Percentiles rank a stretch among this genome's conserved stretches.
Conservation (phyloP, 2,113 vertebrate species). For the Bufo bufo region DNA sequence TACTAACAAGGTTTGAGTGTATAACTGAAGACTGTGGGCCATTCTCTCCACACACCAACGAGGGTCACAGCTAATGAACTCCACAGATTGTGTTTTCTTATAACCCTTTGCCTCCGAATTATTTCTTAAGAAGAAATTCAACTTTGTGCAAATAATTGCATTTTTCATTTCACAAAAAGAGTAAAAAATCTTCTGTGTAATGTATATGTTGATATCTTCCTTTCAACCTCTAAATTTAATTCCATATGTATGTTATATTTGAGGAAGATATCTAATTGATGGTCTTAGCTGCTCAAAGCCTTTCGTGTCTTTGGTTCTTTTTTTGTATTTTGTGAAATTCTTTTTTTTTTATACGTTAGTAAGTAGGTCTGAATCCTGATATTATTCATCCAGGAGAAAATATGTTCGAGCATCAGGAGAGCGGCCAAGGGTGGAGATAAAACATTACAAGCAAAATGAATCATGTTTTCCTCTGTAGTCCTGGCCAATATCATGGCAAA, state of each 20-base stretch:
- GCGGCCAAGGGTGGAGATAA: constrained; percentile 54
- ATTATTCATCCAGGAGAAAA: constrained; percentile 20
- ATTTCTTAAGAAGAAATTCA: neutral
- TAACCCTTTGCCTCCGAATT: neutral
- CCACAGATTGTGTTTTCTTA: no score
- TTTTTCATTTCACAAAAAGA: neutral
- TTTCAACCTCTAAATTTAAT: neutral
- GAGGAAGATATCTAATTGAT: neutral
- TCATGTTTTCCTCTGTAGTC: constrained; percentile 42
- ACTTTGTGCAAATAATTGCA: neutral
- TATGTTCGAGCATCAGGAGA: constrained; percentile 37
- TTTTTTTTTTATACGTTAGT: neutral
- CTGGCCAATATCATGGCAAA: constrained; percentile 32
- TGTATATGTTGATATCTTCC: neutral
- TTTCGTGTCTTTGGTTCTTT: neutral
- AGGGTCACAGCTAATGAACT: no score
- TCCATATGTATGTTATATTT: neutral
- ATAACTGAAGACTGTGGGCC: no score
- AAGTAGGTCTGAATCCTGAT: constrained; percentile 2
- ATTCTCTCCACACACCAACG: no score
- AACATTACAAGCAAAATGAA: constrained; percentile 49
- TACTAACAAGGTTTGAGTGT: no score
- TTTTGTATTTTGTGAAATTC: neutral
- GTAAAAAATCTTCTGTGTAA: constrained; percentile 4
- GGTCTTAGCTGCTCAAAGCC: neutral